Percentiles rank a stretch among this genome's conserved stretches.
Evolutionary conservation across 2,888 invertebrate genomes (phyloP).

Genomic region (Acrocera orbiculus): DNA sequence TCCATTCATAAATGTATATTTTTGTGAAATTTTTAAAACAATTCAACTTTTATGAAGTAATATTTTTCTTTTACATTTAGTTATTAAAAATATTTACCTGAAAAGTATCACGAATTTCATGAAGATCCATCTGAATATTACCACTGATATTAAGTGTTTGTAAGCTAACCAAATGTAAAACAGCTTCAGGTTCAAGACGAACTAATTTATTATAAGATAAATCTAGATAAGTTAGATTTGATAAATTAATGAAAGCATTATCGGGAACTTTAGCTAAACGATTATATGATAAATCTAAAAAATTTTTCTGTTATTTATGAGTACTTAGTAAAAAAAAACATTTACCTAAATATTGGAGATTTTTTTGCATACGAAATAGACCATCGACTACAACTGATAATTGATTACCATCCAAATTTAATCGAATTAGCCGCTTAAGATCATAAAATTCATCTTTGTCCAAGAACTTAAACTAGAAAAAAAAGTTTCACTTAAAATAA

Average conservation of each 20-base stretch:
- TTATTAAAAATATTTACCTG: slow-evolving; percentile 20
- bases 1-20: no score
- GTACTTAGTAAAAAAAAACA: neutral
- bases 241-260: slow-evolving; percentile 54
- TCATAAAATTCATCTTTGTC: slow-evolving; percentile 54
- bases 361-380: slow-evolving; percentile 38
- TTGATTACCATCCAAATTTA: slow-evolving; percentile 59
- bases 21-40: no score
- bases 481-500: no score
- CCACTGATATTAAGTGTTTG: slow-evolving; percentile 51
- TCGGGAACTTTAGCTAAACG: slow-evolving; percentile 56
- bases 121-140: slow-evolving; percentile 33
- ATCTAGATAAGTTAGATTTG: slow-evolving; percentile 49
- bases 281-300: slow-evolving; percentile 45
- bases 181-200: slow-evolving; percentile 42
- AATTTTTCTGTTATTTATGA: no score
- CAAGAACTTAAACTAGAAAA: slow-evolving; percentile 45
- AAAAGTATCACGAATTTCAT: slow-evolving; percentile 28
- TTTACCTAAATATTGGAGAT: slow-evolving; percentile 28
- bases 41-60: slow-evolving; percentile 13
- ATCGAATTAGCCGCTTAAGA: slow-evolving; percentile 42
- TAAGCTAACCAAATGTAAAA: slow-evolving; percentile 32
- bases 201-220: slow-evolving; percentile 60
- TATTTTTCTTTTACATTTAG: no score
- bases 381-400: slow-evolving; percentile 56